phyloP scores from a whole-genome alignment of 2,888 invertebrate species.

The Erebia epiphron region DNA sequence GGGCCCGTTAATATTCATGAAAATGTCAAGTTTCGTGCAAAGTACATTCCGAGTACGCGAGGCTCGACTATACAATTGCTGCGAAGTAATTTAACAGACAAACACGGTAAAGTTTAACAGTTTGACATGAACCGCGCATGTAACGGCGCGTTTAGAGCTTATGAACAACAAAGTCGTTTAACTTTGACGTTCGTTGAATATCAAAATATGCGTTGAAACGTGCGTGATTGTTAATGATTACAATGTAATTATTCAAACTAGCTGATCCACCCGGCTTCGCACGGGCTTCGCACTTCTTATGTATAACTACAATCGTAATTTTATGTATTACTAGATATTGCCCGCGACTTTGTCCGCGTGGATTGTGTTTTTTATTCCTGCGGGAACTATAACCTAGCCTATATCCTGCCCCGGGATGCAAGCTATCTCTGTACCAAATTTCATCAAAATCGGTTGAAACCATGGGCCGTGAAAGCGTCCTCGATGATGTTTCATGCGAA shows the following conservation, averaged over 20 bases:
- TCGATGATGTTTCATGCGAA: no score
- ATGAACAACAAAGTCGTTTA: slow-evolving; percentile 9
- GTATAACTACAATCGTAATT: no score
- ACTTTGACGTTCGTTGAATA: slow-evolving; percentile 7
- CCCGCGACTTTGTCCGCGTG: no score
- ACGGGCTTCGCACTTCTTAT: no score
- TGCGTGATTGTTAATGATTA: slow-evolving; percentile 6
- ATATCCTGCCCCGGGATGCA: no score
- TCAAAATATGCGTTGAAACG: not conserved
- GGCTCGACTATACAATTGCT: not conserved
- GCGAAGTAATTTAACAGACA: not conserved
- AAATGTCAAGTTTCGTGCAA: not conserved
- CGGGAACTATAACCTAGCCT: no score
- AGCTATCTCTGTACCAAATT: no score
- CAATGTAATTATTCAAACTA: not conserved
- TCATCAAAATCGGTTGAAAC: no score
- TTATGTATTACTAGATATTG: no score
- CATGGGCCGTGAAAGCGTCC: no score
- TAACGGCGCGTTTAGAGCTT: not conserved
- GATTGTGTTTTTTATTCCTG: no score
- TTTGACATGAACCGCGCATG: not conserved
- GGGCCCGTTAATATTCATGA: not conserved
- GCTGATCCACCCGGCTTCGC: no score
- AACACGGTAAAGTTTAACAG: slow-evolving; percentile 6
- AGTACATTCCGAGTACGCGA: not conserved